Conservation (phyloP, 2,888 invertebrate species). For the Rhagonycha fulva region DNA sequence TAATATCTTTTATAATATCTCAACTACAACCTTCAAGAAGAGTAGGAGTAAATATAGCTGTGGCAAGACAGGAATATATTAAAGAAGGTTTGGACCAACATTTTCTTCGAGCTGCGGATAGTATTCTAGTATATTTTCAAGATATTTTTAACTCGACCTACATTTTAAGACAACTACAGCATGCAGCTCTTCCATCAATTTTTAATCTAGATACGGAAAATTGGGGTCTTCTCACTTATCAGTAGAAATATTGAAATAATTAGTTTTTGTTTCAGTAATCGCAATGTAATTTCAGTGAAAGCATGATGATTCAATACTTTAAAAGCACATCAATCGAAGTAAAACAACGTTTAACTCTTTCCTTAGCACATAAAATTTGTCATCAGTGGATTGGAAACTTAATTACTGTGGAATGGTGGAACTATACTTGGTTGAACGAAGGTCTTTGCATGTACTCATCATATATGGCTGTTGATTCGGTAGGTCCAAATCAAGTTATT, state of each 20-base stretch:
- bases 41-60: neutral
- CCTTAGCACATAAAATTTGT: slow-evolving; percentile 67
- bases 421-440: slow-evolving; percentile 67
- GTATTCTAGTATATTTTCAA: neutral
- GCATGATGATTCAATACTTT: slow-evolving; percentile 61
- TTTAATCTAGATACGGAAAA: neutral
- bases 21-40: neutral
- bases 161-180: neutral
- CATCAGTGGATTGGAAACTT: slow-evolving; percentile 75
- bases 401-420: slow-evolving; percentile 68
- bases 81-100: neutral
- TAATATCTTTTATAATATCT: neutral
- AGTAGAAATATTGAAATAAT: neutral
- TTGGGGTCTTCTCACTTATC: neutral
- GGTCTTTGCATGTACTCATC: slow-evolving; percentile 69
- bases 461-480: slow-evolving; percentile 53
- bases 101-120: neutral
- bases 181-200: neutral
- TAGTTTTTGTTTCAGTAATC: neutral
- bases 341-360: slow-evolving; percentile 56
- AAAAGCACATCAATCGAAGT: slow-evolving; percentile 50
- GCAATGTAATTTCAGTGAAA: slow-evolving; percentile 55
- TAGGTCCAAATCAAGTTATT: slow-evolving; percentile 18
- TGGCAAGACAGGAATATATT: neutral
- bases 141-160: neutral